phyloP scores from a whole-genome alignment of 2,888 invertebrate genomes.

The Clunio marinus region DNA sequence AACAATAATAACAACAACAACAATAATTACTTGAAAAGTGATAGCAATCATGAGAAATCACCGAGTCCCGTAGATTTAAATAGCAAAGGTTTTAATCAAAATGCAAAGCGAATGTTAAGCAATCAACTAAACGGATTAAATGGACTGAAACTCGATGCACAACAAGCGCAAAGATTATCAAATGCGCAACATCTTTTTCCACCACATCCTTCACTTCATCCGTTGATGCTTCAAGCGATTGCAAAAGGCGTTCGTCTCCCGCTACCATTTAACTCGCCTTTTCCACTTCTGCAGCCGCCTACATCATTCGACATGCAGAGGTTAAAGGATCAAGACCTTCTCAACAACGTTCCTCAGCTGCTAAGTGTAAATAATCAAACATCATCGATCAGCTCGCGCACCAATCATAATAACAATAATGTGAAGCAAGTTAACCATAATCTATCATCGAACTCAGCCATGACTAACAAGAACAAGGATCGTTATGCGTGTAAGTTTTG shows the following conservation, averaged over 20 bases:
- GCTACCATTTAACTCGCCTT: conserved; percentile 56
- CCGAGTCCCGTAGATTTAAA: conserved; percentile 53
- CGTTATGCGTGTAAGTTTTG: conserved; percentile 97
- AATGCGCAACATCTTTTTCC: conserved; percentile 52
- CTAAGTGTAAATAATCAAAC: conserved; percentile 52
- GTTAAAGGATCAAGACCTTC: conserved; percentile 48
- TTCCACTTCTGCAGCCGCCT: conserved; percentile 53
- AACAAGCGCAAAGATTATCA: conserved; percentile 17
- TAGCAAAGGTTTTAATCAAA: conserved; percentile 43
- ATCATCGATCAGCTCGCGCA: conserved; percentile 54
- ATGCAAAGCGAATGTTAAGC: conserved; percentile 30
- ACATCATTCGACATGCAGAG: conserved; percentile 61
- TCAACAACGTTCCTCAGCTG: conserved; percentile 53
- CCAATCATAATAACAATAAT: conserved; percentile 43
- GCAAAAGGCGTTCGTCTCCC: conserved; percentile 59
- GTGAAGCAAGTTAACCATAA: conserved; percentile 41
- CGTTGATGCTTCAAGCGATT: conserved; percentile 68
- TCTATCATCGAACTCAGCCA: conserved; percentile 49
- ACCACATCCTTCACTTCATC: conserved; percentile 59
- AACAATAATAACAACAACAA: conserved; percentile 40
- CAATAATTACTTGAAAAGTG: conserved; percentile 39
- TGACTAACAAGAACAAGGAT: conserved; percentile 66
- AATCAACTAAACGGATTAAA: conserved; percentile 38
- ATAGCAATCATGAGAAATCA: conserved; percentile 48
- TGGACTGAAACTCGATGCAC: conserved; percentile 28